Evolutionary conservation across 2,888 invertebrate genomes (phyloP), one percentile per base, ranked within the genome.

Genomic region (Cryptocephalus moraei): DNA sequence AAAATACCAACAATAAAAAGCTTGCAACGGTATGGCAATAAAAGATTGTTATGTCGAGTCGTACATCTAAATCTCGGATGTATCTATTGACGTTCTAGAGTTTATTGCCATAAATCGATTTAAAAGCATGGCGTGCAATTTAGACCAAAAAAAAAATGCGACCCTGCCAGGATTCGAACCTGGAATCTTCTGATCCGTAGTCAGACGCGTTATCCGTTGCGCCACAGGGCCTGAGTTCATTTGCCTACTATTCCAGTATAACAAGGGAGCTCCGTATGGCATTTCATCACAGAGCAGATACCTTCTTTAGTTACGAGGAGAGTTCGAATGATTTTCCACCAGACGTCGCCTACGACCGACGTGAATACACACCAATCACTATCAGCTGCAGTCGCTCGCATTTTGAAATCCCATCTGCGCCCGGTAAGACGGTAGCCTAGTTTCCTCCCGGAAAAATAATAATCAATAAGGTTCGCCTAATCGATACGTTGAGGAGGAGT

Each of bases 131-230:
- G 22, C 22, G 6, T 22, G 33, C 32, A 4, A 8, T 22, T 22
- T 2, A 4, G 6, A 31, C 49, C 55, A 56, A 60, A 59, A 55
- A 52, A 44, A 44, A 22, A 22, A 22, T 22, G 31, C 71, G 72
- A 72, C 69, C 73, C 71, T 73, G 72, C 73, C 72, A 73, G 72
- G 73, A 73, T 73, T 73, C 73, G 73, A 73, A 73, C 73, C 73
- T 73, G 73, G 72, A 73, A 73, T 73, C 73, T 73, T 73, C 73
- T 73, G 73, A 73, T 73, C 73, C 73, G 73, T 73, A 73, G 73
- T 73, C 73, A 73, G 73, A 74, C 73, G 74, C 74, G 74, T 74
- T 74, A 74, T 73, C 74, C 74, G 73, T 74, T 74, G 74, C 73
- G 73, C 74, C 74, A 73, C 73, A 73, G 72, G 73, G 71, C 73